Conservation (phyloP, 2,797 vertebrate genomes). For the Tapera naevia region DNA sequence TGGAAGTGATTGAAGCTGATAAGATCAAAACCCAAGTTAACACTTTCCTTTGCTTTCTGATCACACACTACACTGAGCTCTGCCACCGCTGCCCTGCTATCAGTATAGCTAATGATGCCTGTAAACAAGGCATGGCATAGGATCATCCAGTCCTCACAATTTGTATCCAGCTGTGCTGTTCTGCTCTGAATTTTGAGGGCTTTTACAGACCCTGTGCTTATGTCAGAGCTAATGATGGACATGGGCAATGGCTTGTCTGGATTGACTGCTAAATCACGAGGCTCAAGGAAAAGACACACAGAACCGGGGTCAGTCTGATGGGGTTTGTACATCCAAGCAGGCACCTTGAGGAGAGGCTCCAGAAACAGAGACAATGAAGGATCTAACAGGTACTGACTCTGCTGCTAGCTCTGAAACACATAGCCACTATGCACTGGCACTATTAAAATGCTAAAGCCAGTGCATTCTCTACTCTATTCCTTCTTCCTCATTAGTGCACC, state of each 20-base stretch:
- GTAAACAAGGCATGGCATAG: constrained; percentile 31
- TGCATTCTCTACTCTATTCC: background rate
- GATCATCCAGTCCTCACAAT: constrained; percentile 11
- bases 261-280: background rate
- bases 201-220: constrained; percentile 7
- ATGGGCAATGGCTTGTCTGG: background rate
- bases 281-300: background rate
- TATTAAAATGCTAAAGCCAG: background rate
- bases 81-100: constrained; percentile 42
- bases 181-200: constrained; percentile 7
- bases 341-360: background rate
- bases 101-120: constrained; percentile 32
- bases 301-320: background rate
- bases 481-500: background rate
- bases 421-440: background rate
- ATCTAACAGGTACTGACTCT: background rate
- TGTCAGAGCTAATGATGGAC: background rate
- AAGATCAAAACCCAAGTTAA: constrained; percentile 72
- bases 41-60: constrained; percentile 62
- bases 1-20: constrained; percentile 73
- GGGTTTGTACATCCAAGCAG: background rate
- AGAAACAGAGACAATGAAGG: background rate
- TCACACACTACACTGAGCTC: constrained; percentile 37
- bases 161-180: background rate
- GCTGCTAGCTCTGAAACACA: background rate